Evolutionary conservation across 2,888 invertebrate species (phyloP).

Genomic region (Heliconius cydno): DNA sequence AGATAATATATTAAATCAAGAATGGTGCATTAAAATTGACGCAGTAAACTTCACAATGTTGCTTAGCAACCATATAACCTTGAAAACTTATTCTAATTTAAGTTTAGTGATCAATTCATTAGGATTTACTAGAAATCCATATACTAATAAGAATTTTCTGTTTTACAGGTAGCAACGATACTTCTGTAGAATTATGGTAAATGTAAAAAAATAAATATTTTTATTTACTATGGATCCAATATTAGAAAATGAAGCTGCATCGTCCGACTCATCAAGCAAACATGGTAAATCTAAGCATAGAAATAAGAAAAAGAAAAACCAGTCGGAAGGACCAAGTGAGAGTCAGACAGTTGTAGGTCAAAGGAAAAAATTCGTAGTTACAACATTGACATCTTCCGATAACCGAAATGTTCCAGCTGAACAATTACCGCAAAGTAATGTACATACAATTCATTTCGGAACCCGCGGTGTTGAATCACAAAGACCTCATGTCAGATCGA

Average conservation of each 20-base stretch:
- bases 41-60: conserved; percentile 65
- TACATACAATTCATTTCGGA: conserved; percentile 80
- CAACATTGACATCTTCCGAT: conserved; percentile 68
- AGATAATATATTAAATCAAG: conserved; percentile 18
- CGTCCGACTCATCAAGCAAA: conserved; percentile 70
- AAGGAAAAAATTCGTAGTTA: conserved; percentile 75
- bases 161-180: conserved; percentile 67
- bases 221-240: conserved; percentile 75
- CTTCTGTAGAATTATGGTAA: conserved; percentile 65
- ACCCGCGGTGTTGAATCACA: conserved; percentile 78
- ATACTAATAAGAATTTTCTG: conserved; percentile 45
- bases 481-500: conserved; percentile 74
- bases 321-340: conserved; percentile 62
- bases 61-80: conserved; percentile 66
- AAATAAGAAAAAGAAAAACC: conserved; percentile 73
- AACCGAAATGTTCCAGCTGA: conserved; percentile 66
- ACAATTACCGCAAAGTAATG: conserved; percentile 68
- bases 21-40: conserved; percentile 65
- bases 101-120: conserved; percentile 33
- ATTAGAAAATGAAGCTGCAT: conserved; percentile 78
- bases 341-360: conserved; percentile 76
- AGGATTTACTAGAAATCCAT: neutral
- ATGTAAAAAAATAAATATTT: conserved; percentile 58
- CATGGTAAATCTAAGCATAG: conserved; percentile 76
- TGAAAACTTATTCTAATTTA: conserved; percentile 44